These are phyloP conservation scores for Sturmia bella DNA, from an alignment of 2,888 invertebrate species.

Conservation along the genomic window DNA sequence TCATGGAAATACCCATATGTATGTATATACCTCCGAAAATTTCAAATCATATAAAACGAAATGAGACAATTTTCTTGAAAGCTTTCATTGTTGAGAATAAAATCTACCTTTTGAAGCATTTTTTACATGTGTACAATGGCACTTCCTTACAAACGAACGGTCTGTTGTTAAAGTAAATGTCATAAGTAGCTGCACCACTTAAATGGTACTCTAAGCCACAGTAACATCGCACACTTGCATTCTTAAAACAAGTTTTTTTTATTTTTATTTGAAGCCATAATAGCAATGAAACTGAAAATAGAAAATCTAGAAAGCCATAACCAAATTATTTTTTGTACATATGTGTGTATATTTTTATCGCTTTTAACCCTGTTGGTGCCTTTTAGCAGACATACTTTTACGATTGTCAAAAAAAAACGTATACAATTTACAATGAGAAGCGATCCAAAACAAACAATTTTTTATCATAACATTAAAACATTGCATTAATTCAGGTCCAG, in stretches of 20 bases:
- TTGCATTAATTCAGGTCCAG: too few relatives aligned
- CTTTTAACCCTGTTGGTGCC: too few relatives aligned
- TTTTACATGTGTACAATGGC: conserved; percentile 13
- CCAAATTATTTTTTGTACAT: too few relatives aligned
- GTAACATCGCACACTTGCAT: conserved; percentile 56
- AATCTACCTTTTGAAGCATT: conserved; percentile 16
- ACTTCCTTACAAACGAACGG: not conserved
- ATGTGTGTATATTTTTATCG: too few relatives aligned
- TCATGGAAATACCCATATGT: not conserved
- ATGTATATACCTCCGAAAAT: conserved; percentile 7
- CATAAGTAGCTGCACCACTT: conserved; percentile 57
- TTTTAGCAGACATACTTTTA: too few relatives aligned
- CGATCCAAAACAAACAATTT: too few relatives aligned
- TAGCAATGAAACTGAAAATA: not conserved
- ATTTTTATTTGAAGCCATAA: not conserved
- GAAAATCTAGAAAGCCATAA: not conserved
- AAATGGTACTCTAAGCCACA: conserved; percentile 47
- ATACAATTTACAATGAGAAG: too few relatives aligned
- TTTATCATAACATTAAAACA: too few relatives aligned
- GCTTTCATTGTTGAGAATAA: conserved; percentile 23
- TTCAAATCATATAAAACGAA: conserved; percentile 48
- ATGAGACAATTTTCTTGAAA: conserved; percentile 65
- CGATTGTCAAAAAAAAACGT: too few relatives aligned
- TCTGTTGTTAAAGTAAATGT: conserved; percentile 23
- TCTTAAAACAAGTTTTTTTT: conserved; percentile 25